Evolutionary conservation across 2,888 invertebrate genomes (phyloP).

Genomic region (Tridacna crocea): DNA sequence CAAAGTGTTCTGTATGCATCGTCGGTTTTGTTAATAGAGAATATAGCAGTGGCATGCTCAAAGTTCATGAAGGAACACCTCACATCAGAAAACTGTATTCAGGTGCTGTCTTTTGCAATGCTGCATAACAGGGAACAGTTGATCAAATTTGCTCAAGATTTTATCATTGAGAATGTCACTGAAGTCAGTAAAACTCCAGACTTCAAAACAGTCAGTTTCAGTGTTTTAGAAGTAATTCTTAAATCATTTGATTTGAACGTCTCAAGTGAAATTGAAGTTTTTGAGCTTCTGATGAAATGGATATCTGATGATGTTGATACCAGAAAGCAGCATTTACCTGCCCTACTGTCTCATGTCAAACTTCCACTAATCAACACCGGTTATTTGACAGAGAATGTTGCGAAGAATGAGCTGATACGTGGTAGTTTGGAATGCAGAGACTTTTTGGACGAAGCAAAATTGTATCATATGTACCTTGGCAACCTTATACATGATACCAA

Average conservation of each 20-base stretch:
- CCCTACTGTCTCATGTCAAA: conserved; percentile 81
- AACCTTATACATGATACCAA: conserved; percentile 78
- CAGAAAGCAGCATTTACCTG: conserved; percentile 77
- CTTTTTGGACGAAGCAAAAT: conserved; percentile 84
- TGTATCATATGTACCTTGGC: conserved; percentile 83
- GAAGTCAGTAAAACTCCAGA: conserved; percentile 80
- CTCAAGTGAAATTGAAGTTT: conserved; percentile 79
- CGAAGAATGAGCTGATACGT: conserved; percentile 79
- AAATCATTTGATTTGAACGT: conserved; percentile 79
- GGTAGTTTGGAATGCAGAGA: conserved; percentile 83
- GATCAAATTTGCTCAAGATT: conserved; percentile 80
- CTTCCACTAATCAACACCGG: conserved; percentile 82
- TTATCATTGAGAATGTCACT: conserved; percentile 80
- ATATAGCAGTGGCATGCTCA: conserved; percentile 84
- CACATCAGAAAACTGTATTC: conserved; percentile 84
- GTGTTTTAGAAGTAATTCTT: conserved; percentile 80
- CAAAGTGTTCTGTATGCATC: conserved; percentile 85
- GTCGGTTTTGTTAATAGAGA: conserved; percentile 84
- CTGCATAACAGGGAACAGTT: conserved; percentile 83
- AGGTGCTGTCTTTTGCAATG: conserved; percentile 84
- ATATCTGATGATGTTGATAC: conserved; percentile 79
- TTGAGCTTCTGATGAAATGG: conserved; percentile 85
- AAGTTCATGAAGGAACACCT: conserved; percentile 85
- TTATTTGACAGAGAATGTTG: conserved; percentile 83
- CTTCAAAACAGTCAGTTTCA: conserved; percentile 76